Conservation (phyloP, 2,113 vertebrate species). For the Crotalus helleri region DNA sequence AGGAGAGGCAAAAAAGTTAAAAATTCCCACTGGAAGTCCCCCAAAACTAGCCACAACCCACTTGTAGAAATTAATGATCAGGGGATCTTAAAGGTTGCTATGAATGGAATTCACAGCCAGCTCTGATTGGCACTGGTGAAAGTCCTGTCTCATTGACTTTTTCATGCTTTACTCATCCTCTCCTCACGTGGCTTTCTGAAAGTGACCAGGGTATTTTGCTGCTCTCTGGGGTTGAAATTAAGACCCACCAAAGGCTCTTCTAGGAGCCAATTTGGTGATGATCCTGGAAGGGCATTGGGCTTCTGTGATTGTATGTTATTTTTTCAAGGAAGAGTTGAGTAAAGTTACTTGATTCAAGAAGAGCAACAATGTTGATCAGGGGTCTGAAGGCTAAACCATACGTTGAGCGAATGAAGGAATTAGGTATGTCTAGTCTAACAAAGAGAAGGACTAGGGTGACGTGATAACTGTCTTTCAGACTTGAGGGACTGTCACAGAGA, state of each 20-base stretch:
- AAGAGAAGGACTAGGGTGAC: not conserved
- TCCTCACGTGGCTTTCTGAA: not conserved
- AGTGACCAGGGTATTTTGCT: not conserved
- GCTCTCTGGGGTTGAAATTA: not conserved
- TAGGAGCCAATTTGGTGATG: not conserved
- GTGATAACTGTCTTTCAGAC: not conserved
- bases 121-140: not conserved
- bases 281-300: not conserved
- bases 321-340: not conserved
- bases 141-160: not conserved
- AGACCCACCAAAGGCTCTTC: not conserved
- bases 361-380: not conserved
- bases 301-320: not conserved
- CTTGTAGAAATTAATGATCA: not conserved
- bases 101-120: not conserved
- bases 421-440: not conserved
- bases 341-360: not conserved
- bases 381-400: too few relatives aligned
- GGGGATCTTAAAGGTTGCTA: not conserved
- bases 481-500: too few relatives aligned
- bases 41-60: not conserved
- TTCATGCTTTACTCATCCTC: not conserved
- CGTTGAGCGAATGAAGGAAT: not conserved
- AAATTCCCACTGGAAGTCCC: constrained; percentile 57
- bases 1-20: constrained; percentile 29